These are phyloP conservation scores for Pseudotriccus pelzelni DNA, from an alignment of 2,797 vertebrate species.

Conservation along the genomic window DNA sequence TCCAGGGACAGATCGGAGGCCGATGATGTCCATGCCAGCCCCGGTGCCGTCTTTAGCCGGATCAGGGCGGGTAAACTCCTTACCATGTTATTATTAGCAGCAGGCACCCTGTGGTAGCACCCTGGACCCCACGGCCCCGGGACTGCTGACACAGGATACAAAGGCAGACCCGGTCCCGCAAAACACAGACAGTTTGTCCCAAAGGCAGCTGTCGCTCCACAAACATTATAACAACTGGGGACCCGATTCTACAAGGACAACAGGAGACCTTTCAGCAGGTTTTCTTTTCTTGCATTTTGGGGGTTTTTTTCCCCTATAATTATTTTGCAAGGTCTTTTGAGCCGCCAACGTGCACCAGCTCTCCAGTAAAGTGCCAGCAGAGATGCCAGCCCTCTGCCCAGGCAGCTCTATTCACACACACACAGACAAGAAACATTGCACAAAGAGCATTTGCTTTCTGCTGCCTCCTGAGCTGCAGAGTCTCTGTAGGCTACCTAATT, in stretches of 20 bases:
- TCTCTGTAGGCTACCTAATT: constrained; percentile 47
- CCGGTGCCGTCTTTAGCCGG: not conserved
- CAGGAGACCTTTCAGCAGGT: not conserved
- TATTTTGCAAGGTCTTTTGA: not conserved
- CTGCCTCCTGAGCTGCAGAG: not conserved
- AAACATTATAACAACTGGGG: not conserved
- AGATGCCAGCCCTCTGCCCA: not conserved
- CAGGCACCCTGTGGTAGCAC: not conserved
- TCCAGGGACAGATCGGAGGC: not conserved
- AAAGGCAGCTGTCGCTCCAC: not conserved
- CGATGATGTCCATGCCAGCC: not conserved
- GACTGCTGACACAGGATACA: not conserved
- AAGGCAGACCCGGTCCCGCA: not conserved
- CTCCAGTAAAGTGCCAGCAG: not conserved
- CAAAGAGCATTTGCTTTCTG: not conserved
- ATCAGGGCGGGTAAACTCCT: constrained; percentile 54
- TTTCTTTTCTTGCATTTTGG: not conserved
- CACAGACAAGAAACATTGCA: not conserved
- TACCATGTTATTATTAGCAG: constrained; percentile 58
- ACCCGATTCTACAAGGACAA: not conserved
- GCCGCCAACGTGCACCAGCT: not conserved
- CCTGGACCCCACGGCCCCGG: not conserved
- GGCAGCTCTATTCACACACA: constrained; percentile 22
- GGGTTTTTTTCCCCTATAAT: not conserved
- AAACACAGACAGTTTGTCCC: not conserved